Evolutionary conservation across 35 echinoderm and acorn worm species (phyloP), one percentile per base, ranked within the genome.

Genomic region (Apostichopus parvimensis): DNA sequence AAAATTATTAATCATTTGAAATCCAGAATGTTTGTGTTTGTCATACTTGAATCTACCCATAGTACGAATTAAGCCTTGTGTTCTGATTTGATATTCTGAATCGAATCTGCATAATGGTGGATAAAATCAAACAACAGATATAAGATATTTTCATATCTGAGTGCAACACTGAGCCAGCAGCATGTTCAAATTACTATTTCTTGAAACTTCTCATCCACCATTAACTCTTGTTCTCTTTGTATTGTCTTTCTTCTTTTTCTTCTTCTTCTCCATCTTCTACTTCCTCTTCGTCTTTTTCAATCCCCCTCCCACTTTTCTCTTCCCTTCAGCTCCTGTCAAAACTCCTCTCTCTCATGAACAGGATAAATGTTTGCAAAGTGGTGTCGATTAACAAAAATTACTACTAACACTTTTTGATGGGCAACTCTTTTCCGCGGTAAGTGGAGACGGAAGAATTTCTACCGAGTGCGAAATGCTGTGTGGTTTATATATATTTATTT

Each of bases 271-370:
- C 21, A 25, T 21, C 14, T 82, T 56, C 14, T 80, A 53, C 53
- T 82, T 17, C 54, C 52, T 82, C 10, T 59, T 22, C 57, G 54
- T 84, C 81, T 84, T 58, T 84, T 84, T 45, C 81, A 56, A 56
- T 84, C 81, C 81, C 55, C 56, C 12, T 58, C 81, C 81, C 21
- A 13, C 28, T 80, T 84, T 59, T 84, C 55, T 84, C 81, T 84
- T 59, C 81, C 81, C 58, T 55, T 84, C 81, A 84, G 81, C 81
- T 84, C 17, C 56, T 84, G 81, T 84, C 53, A 84, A 84, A 60
- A 4, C 21, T n/a, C 13, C 15, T 59, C 54, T 58, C 23, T 58
- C 54, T 59, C 54, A 25, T 21, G 81, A 84, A 59, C 53, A 84
- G 81, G 81, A 84, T 84, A 84, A 84, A 54, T 84, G 54, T 84